These are phyloP conservation scores for Pitta sordida DNA, from an alignment of 2,113 vertebrate genomes.

Conservation along the genomic window DNA sequence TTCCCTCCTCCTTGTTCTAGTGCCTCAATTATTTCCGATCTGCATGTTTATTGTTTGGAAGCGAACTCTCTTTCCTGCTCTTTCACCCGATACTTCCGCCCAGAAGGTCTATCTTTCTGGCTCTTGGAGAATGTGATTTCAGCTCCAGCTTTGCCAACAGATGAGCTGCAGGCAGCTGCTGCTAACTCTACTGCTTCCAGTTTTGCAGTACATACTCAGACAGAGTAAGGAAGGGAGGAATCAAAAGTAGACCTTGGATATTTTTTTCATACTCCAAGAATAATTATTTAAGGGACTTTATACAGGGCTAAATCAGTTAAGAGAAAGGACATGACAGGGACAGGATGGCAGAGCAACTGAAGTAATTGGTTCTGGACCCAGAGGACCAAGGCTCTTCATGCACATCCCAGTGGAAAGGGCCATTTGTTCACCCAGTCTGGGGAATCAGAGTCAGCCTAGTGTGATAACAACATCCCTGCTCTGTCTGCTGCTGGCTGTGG, in stretches of 20 bases:
- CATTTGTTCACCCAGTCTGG: background rate
- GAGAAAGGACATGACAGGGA: background rate
- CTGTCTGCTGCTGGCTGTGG: background rate
- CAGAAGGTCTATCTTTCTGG: slow-evolving; percentile 56
- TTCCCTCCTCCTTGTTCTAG: slow-evolving; percentile 26
- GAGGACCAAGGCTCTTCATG: background rate
- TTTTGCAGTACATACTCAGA: background rate
- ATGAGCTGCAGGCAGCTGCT: slow-evolving; percentile 57
- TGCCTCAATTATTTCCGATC: slow-evolving; percentile 42
- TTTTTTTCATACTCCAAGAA: background rate
- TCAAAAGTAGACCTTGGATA: background rate
- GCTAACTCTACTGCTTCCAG: background rate
- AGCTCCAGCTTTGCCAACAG: slow-evolving; percentile 8
- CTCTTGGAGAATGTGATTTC: slow-evolving; percentile 55
- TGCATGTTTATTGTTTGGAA: slow-evolving; percentile 46
- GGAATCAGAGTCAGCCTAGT: background rate
- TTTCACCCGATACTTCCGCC: slow-evolving; percentile 38
- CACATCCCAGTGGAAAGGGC: background rate
- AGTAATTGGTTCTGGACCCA: background rate
- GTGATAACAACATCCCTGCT: background rate
- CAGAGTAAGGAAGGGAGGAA: background rate
- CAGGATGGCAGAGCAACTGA: background rate
- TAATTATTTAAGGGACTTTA: background rate
- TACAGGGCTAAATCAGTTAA: background rate
- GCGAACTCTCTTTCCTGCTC: slow-evolving; percentile 24